Evolutionary conservation across 2,797 vertebrate genomes (phyloP), one percentile per base, ranked within the genome.

Genomic region (Galaxias olidus): DNA sequence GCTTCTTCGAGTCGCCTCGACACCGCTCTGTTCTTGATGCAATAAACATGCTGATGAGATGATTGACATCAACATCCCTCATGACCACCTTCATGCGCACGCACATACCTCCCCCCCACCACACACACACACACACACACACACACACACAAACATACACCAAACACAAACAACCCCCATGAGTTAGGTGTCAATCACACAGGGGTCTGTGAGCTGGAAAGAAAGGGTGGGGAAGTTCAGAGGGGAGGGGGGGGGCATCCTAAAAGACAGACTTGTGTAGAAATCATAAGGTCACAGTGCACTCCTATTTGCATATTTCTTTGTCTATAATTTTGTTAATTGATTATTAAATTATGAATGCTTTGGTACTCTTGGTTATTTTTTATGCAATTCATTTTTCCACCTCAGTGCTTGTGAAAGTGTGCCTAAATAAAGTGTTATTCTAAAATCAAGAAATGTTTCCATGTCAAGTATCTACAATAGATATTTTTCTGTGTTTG

Each of bases 141-240:
- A 57, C 11, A 57, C 10, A 20, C 6, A 56, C 14, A 64, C 53
- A 68, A 30, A 12, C 43, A 30, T 4, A 44, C 46, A 51, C 9
- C 49, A 4, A 9, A n/a, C 14, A 30, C 30, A 30, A 30, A 30
- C 30, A 30, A 51, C 65, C 78, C 83, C 79, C 81, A 66, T 67
- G 82, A 79, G 84, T 53, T 62, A 75, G 61, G 82, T 86, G 85
- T 47, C 85, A 86, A 71, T 85, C 85, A 85, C 51, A 73, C 65
- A 70, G 75, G 74, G 66, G 76, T 74, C 68, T 72, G 69, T 68
- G n/a, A n/a, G n/a, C 62, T 75, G 68, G 42, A 69, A 43, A 58
- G 19, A 43, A 69, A 43, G 59, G 19, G 60, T 52, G 5, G 18
- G 50, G 50, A 40, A 62, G 30, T 47, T 10, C 10, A 14, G 61